Percentiles rank a stretch among this genome's conserved stretches.
Conservation (phyloP, 2,113 vertebrate species). For the Chauna torquata region DNA sequence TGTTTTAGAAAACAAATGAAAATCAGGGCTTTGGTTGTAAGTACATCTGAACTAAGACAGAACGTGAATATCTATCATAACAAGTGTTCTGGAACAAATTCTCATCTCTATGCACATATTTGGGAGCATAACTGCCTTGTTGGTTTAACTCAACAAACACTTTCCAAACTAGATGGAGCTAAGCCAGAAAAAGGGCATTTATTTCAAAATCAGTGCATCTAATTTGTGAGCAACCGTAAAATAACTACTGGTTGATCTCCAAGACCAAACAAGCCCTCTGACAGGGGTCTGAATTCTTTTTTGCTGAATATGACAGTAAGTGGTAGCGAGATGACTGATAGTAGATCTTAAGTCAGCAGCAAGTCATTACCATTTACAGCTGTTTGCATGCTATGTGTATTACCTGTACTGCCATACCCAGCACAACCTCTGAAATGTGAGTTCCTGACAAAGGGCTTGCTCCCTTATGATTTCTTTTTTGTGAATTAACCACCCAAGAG, state of each 20-base stretch:
- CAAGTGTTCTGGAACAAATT: not conserved
- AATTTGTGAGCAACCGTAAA: not conserved
- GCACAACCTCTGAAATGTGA: not conserved
- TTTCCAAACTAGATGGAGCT: not conserved
- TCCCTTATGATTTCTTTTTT: not conserved
- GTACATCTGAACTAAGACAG: not conserved
- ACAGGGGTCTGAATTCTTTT: not conserved
- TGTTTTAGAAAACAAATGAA: not conserved
- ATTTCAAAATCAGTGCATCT: not conserved
- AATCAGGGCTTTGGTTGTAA: not conserved
- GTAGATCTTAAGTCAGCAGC: not conserved
- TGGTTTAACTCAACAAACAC: not conserved
- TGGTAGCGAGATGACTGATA: not conserved
- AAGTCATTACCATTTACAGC: not conserved
- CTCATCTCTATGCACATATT: not conserved
- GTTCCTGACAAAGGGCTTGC: not conserved
- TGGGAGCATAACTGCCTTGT: not conserved
- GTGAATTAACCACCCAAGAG: not conserved
- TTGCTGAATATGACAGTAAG: not conserved
- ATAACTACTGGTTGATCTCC: not conserved
- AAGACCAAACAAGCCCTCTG: not conserved
- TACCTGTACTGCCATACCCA: not conserved
- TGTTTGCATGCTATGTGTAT: fast-evolving
- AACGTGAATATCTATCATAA: not conserved
- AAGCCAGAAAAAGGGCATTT: not conserved